Conservation (phyloP, 2,113 vertebrate species). For the Stigmatopora nigra region DNA sequence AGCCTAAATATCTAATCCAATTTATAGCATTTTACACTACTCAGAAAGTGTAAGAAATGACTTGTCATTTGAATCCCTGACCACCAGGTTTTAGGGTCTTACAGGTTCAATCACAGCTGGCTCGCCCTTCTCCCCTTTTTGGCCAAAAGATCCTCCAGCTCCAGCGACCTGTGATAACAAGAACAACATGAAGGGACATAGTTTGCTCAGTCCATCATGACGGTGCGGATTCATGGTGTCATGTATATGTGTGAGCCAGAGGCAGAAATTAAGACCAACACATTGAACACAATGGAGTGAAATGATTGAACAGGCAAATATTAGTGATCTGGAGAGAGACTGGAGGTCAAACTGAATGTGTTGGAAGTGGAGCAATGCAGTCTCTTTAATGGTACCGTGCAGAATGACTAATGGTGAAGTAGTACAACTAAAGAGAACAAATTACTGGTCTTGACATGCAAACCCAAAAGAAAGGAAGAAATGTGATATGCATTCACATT, state of each 20-base stretch:
- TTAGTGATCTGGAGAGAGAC: constrained; percentile 36
- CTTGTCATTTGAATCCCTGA: neutral
- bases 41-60: neutral
- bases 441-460: constrained; percentile 18
- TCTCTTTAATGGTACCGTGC: constrained; percentile 33
- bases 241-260: constrained; percentile 15
- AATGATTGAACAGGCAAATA: constrained; percentile 21
- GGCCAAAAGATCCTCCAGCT: constrained; percentile 72
- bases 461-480: constrained; percentile 8
- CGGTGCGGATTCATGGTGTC: constrained; percentile 5
- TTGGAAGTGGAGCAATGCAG: constrained; percentile 42
- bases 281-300: constrained; percentile 6
- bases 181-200: constrained; percentile 27
- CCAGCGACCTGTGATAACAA: constrained; percentile 72
- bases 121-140: constrained; percentile 94
- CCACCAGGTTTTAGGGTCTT: constrained; percentile 56
- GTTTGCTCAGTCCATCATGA: constrained; percentile 3
- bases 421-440: too few relatives aligned
- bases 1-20: neutral
- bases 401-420: constrained; percentile 20
- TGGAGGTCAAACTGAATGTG: constrained; percentile 10
- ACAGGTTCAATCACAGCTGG: constrained; percentile 95
- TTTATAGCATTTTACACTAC: neutral
- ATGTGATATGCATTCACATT: neutral
- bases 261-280: constrained; percentile 7